Evolutionary conservation across 2,797 vertebrate genomes (phyloP).

Genomic region (Rhynchotus rufescens): DNA sequence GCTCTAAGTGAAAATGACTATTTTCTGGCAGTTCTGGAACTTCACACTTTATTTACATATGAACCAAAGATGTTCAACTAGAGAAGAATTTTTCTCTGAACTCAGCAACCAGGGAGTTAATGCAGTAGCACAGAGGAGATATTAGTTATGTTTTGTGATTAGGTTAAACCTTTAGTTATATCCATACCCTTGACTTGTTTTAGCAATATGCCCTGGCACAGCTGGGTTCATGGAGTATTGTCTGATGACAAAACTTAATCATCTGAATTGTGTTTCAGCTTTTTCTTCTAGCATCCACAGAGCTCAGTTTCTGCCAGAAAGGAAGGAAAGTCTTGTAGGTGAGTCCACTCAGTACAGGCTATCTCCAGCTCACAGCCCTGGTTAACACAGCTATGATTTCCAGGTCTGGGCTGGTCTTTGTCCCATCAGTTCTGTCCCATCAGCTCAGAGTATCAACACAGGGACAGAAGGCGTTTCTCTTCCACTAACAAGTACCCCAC

Average conservation of each 20-base stretch:
- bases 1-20: not conserved
- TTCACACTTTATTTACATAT: not conserved
- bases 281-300: not conserved
- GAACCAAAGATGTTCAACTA: not conserved
- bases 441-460: not conserved
- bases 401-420: not conserved
- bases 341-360: not conserved
- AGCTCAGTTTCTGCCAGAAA: not conserved
- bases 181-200: not conserved
- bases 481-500: not conserved
- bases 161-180: not conserved
- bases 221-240: not conserved
- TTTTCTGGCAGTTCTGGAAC: not conserved
- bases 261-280: not conserved
- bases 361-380: not conserved
- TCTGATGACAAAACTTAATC: not conserved
- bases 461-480: not conserved
- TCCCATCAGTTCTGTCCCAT: fast-evolving
- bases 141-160: not conserved
- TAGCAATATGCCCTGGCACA: not conserved
- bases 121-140: not conserved
- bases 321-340: not conserved
- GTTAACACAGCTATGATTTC: not conserved
- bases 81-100: not conserved
- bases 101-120: not conserved